Conservation (phyloP, 2,888 invertebrate species). For the Drosophila pseudotalamancana region DNA sequence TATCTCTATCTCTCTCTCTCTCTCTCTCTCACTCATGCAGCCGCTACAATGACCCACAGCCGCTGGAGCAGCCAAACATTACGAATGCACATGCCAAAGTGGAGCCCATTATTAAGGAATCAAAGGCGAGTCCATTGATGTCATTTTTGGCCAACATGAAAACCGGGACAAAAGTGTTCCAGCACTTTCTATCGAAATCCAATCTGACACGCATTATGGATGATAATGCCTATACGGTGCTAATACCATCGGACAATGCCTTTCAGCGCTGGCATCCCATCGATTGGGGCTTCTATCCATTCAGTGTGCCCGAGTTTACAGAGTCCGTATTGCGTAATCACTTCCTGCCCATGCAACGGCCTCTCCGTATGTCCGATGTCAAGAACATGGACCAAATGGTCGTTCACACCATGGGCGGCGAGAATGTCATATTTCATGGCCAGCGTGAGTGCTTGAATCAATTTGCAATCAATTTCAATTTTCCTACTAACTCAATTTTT, state of each 20-base stretch:
- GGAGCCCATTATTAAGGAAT: conserved; percentile 83
- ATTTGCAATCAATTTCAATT: neutral
- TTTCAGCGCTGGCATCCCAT: conserved; percentile 89
- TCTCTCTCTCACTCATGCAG: conserved; percentile 48
- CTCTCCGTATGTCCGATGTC: conserved; percentile 86
- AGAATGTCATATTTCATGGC: conserved; percentile 86
- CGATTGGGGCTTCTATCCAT: conserved; percentile 89
- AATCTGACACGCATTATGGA: conserved; percentile 87
- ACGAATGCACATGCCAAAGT: conserved; percentile 82
- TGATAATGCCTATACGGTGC: conserved; percentile 86
- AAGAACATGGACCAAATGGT: conserved; percentile 85
- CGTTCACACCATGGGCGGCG: conserved; percentile 86
- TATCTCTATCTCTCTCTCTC: conserved; percentile 8
- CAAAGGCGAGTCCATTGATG: conserved; percentile 83
- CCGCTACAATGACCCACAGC: conserved; percentile 84
- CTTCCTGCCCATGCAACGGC: conserved; percentile 86
- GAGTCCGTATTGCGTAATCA: conserved; percentile 87
- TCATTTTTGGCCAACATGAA: conserved; percentile 86
- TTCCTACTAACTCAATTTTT: neutral
- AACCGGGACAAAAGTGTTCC: conserved; percentile 87
- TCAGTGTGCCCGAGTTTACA: conserved; percentile 88
- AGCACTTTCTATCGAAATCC: conserved; percentile 87
- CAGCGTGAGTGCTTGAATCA: conserved; percentile 85
- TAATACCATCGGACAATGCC: conserved; percentile 88
- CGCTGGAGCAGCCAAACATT: conserved; percentile 82